Base-by-base conservation (phyloP, 2,797 vertebrate species). In the Artibeus lituratus region DNA sequence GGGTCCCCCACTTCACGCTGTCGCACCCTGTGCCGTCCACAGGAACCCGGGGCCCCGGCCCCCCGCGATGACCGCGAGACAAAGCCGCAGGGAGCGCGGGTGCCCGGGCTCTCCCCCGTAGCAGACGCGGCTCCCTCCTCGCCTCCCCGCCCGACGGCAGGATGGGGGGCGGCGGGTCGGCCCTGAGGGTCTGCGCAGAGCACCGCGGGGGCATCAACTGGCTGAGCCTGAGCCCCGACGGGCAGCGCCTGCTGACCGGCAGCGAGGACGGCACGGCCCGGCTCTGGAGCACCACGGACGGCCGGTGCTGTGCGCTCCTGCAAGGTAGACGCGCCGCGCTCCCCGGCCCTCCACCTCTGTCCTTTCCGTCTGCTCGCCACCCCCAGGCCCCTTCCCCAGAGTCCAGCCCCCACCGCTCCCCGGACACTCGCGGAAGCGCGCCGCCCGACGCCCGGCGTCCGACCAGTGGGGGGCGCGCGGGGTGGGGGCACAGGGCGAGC, bases 131-230 rank as follows among this genome's bases (percentile, higher is more conserved):
- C 57, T 26, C n/a, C 51, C 59, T 26, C 47, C 44, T 24, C 5
- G 22, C 24, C 7, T n/a, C 18, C 14, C 32, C 1, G 37, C 65
- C 39, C 7, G 35, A 74, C 83, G 5, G 49, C 90, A 49, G 91
- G 51, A 99, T 99, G 99, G 99, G 99, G 47, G 98, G 98, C 98
- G 95, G 98, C n/a, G 98, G 98, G 90, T 99, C 99, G 1, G 98
- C 98, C 26, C 97, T 98, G 84, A 98, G 98, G 96, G 98, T 99
- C 97, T 99, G 98, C 94, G 84, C 98, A 0, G 98, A 98, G 81
- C 99, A 99, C 98, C 98, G 98, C 16, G 98, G 99, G 24, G 99
- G 99, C 91, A 98, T 99, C 98, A 99, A 99, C 97, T 99, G 99
- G 98, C 97, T 99, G 85, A 99, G 99, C 94, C 96, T 99, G 96